phyloP scores from a whole-genome alignment of 2,888 invertebrate species.

The Colostygia pectinataria region DNA sequence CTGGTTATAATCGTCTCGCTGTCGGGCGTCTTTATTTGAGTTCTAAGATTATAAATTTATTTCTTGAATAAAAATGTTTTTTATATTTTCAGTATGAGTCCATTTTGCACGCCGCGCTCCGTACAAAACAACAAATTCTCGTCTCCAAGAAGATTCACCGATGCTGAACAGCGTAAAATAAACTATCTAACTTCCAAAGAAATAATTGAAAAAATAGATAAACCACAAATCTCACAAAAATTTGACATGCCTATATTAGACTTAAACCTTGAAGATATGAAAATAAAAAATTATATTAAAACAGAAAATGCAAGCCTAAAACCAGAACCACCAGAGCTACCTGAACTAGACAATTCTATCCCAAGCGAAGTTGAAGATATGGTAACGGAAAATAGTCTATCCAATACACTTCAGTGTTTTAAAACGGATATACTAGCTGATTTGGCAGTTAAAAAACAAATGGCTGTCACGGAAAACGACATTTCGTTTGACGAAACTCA shows the following conservation, averaged over 20 bases:
- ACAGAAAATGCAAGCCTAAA: not conserved
- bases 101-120: slow-evolving; percentile 60
- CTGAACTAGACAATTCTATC: slow-evolving; percentile 17
- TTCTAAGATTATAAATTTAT: too few relatives aligned
- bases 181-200: slow-evolving; percentile 22
- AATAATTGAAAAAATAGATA: slow-evolving; percentile 7
- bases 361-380: slow-evolving; percentile 22
- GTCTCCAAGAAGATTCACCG: slow-evolving; percentile 45
- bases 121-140: slow-evolving; percentile 50
- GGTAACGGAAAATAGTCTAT: slow-evolving; percentile 24
- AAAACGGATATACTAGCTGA: slow-evolving; percentile 10
- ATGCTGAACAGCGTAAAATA: slow-evolving; percentile 32
- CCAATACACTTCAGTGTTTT: slow-evolving; percentile 10
- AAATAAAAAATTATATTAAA: not conserved
- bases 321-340: not conserved
- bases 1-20: too few relatives aligned
- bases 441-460: slow-evolving; percentile 9
- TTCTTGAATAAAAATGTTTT: too few relatives aligned
- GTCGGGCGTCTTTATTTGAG: too few relatives aligned
- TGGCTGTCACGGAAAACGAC: slow-evolving; percentile 6
- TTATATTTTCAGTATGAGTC: slow-evolving; percentile 55
- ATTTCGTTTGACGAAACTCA: slow-evolving; percentile 1
- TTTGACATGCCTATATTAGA: slow-evolving; percentile 30
- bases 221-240: slow-evolving; percentile 4
- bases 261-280: not conserved